These are phyloP conservation scores for Hydropsyche betteni DNA, from an alignment of 2,888 invertebrate species.

Conservation along the genomic window DNA sequence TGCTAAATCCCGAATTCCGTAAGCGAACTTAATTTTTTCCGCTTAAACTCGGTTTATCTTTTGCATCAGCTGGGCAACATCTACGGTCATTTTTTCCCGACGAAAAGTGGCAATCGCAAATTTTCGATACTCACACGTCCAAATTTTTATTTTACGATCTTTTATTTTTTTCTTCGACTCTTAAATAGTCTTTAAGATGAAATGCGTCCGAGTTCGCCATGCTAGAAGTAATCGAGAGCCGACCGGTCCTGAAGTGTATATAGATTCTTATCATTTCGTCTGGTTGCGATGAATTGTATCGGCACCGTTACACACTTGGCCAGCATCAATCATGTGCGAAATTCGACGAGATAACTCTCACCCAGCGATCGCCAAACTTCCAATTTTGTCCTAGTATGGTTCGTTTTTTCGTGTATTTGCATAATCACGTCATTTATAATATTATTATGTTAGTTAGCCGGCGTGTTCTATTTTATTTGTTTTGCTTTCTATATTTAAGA, in stretches of 20 bases:
- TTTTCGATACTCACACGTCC: not conserved
- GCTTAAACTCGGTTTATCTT: too few relatives aligned
- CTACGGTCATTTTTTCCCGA: too few relatives aligned
- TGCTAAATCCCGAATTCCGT: too few relatives aligned
- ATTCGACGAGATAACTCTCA: constrained; percentile 8
- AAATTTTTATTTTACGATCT: not conserved
- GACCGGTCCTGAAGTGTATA: constrained; percentile 6
- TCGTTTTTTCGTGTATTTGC: too few relatives aligned
- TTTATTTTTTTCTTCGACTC: not conserved
- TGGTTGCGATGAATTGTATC: constrained; percentile 31
- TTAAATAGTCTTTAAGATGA: not conserved
- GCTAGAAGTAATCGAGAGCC: constrained; percentile 8
- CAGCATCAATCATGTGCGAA: constrained; percentile 34
- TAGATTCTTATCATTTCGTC: constrained; percentile 34
- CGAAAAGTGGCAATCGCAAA: not conserved
- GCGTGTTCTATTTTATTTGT: too few relatives aligned
- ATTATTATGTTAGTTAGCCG: too few relatives aligned
- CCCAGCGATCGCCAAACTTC: not conserved
- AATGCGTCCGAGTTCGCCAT: not conserved
- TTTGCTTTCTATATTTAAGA: too few relatives aligned
- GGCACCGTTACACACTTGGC: constrained; percentile 39
- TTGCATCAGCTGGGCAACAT: too few relatives aligned
- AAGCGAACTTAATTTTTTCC: too few relatives aligned
- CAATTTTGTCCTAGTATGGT: too few relatives aligned
- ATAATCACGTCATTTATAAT: too few relatives aligned